Percentiles rank a stretch among this genome's conserved stretches.
phyloP scores from a whole-genome alignment of 2,113 vertebrate genomes.

The Todiramphus chloris region DNA sequence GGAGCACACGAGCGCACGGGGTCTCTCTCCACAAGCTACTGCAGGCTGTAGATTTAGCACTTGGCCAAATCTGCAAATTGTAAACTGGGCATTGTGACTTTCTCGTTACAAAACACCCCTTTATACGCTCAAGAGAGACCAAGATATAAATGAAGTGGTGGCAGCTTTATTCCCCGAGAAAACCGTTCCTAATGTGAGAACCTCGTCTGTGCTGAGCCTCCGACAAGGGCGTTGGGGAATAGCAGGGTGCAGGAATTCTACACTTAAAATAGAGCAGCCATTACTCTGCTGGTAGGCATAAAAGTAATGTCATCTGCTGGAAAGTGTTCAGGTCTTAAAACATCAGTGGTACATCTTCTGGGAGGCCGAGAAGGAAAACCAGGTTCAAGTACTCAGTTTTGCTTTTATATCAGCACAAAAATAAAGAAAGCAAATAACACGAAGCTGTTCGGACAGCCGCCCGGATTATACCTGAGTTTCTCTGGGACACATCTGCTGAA shows the following conservation, averaged over 20 bases:
- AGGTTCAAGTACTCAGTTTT: background rate
- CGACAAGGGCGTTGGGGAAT: background rate
- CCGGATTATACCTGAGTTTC: slow-evolving; percentile 69
- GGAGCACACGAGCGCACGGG: background rate
- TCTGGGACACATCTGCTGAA: slow-evolving; percentile 63
- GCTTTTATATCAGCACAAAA: background rate
- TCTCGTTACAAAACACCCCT: slow-evolving; percentile 2
- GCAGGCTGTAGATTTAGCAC: background rate
- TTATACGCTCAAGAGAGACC: background rate
- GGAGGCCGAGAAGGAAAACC: slow-evolving; percentile 1
- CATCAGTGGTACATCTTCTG: background rate
- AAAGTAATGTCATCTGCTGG: slow-evolving; percentile 36
- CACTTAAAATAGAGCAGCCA: background rate
- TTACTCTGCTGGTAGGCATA: background rate
- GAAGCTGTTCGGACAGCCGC: background rate
- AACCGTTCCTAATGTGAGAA: background rate
- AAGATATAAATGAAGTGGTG: slow-evolving; percentile 55
- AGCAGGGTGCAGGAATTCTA: background rate
- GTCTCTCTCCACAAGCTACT: background rate
- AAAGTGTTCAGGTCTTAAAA: background rate
- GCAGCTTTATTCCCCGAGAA: slow-evolving; percentile 58
- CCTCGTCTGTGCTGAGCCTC: background rate
- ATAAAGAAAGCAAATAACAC: background rate
- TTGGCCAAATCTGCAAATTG: background rate
- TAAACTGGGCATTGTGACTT: background rate